Base-by-base conservation (phyloP, 2,888 invertebrate genomes). In the Lasioglossum villosulum region DNA sequence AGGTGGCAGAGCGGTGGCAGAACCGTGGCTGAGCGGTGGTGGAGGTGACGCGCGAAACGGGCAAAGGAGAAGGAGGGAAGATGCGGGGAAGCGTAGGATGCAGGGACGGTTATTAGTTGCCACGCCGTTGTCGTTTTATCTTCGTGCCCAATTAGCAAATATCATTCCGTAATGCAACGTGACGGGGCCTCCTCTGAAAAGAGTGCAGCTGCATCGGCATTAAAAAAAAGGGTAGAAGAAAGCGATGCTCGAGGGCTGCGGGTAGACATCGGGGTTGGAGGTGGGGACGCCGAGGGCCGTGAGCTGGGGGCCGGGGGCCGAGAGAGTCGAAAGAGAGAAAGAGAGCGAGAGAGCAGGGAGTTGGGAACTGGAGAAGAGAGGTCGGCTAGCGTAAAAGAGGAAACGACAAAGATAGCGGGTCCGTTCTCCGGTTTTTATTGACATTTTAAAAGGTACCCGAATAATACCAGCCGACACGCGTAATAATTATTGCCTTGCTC, bases 141-240 rank as follows among this genome's bases (percentile, higher is more conserved):
- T 94, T 94, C 94, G 93, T 92, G 91, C 94, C 94, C 94, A 95
- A 95, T 95, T 95, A 95, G 94, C 94, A 93, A 93, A 93, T 94
- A 95, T 94, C 94, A 94, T 94, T 94, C 91, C 90, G 95, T 95
- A 95, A 95, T 94, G 94, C 94, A 94, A 94, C 92, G 91, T 94
- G 95, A 95, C 94, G 92, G 92, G 90, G 88, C 88, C 91, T 90
- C 88, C 89, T 87, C 89, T 87, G 87, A 90, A 91, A 91, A 90
- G 91, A 85, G 91, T 86, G 91, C 90, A 89, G 90, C 91, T 91
- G 91, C 89, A 89, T 91, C 86, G 89, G 84, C 83, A 87, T 84
- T 84, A 80, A 80, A 86, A 86, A 84, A 87, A 87, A 70, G 74
- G 78, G 81, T 77, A 90, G 82, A 85, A 83, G 84, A 83, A 86